A percentile compares a stretch with the other conserved stretches of the same genome.
Evolutionary conservation across 2,888 invertebrate species (phyloP).

Genomic region (Eledone cirrhosa): DNA sequence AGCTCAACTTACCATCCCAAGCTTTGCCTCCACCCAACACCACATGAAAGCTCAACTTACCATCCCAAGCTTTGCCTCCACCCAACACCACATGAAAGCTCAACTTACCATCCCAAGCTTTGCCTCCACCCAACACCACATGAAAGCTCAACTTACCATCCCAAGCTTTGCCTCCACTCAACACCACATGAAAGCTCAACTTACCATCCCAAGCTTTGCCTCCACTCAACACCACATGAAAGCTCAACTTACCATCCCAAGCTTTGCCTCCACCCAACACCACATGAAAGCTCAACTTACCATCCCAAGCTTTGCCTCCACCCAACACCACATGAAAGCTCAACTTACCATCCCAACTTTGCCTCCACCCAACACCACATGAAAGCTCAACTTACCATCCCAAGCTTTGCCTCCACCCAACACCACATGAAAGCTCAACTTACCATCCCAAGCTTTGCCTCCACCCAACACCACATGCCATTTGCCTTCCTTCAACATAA

Average conservation of each 20-base stretch:
- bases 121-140: slow-evolving; percentile 55
- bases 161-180: slow-evolving; percentile 35
- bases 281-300: slow-evolving; percentile 40
- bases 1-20: slow-evolving; percentile 35
- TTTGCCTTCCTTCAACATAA: slow-evolving; percentile 31
- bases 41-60: slow-evolving; percentile 40
- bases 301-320: slow-evolving; percentile 47
- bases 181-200: neutral
- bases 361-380: slow-evolving; percentile 31
- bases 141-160: too few species aligned
- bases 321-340: slow-evolving; percentile 57
- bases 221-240: slow-evolving; percentile 53
- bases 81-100: slow-evolving; percentile 50
- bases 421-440: slow-evolving; percentile 39
- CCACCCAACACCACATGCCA: slow-evolving; percentile 54
- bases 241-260: slow-evolving; percentile 35
- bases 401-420: slow-evolving; percentile 53
- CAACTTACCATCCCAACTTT: too few species aligned
- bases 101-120: slow-evolving; percentile 40
- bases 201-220: slow-evolving; percentile 46
- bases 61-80: slow-evolving; percentile 47
- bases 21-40: slow-evolving; percentile 56
- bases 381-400: slow-evolving; percentile 34
- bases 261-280: slow-evolving; percentile 56
- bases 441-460: slow-evolving; percentile 47